A percentile compares a stretch with the other conserved stretches of the same genome.
Evolutionary conservation across 2,113 vertebrate genomes (phyloP).

Genomic region (Euleptes europaea): DNA sequence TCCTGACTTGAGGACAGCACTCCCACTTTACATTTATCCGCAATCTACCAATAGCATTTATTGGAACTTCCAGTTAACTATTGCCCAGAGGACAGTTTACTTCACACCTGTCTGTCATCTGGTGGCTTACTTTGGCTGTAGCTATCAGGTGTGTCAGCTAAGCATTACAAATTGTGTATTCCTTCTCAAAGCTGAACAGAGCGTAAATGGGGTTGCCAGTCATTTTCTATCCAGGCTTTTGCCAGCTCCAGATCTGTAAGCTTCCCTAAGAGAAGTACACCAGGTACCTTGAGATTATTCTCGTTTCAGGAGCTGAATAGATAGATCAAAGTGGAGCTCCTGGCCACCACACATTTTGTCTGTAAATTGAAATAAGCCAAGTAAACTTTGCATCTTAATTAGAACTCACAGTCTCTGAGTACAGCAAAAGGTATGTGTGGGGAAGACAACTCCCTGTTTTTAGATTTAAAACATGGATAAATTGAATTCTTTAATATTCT

Average conservation of each 20-base stretch:
- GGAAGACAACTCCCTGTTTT: too few species aligned
- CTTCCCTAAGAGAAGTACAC: too few species aligned
- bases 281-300: too few species aligned
- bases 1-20: not conserved
- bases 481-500: not conserved
- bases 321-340: not conserved
- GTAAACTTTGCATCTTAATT: not conserved
- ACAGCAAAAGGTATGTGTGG: too few species aligned
- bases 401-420: too few species aligned
- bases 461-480: not conserved
- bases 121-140: not conserved
- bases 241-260: too few species aligned
- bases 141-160: not conserved
- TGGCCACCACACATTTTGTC: not conserved
- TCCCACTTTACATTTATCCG: too few species aligned
- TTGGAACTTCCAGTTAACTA: too few species aligned
- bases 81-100: not conserved
- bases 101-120: not conserved
- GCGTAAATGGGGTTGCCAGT: not conserved
- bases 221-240: too few species aligned
- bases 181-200: not conserved
- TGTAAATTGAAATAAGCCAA: not conserved
- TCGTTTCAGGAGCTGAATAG: not conserved
- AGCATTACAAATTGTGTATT: not conserved
- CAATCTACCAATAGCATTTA: too few species aligned